A percentile compares a stretch with the other conserved stretches of the same genome.
Evolutionary conservation across 2,113 vertebrate species (phyloP).

Genomic region (Synodontis membranacea): DNA sequence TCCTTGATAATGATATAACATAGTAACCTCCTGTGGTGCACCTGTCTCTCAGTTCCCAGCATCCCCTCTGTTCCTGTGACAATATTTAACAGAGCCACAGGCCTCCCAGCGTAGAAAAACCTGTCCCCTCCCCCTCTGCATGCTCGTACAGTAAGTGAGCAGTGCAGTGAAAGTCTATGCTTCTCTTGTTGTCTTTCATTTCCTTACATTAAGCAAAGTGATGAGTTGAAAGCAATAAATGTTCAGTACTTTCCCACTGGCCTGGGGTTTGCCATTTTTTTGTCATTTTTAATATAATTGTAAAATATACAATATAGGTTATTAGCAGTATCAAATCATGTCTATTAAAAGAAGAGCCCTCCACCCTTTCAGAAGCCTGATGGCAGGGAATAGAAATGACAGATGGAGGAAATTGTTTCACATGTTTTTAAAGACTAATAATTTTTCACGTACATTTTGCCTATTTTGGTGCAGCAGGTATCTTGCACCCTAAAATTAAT

Average conservation of each 20-base stretch:
- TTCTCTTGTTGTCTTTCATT: slow-evolving; percentile 39
- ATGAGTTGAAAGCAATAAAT: background rate
- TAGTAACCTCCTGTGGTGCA: slow-evolving; percentile 63
- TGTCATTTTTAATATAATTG: background rate
- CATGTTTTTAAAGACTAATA: background rate
- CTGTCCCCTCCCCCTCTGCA: slow-evolving; percentile 19
- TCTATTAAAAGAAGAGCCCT: background rate
- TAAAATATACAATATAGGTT: background rate
- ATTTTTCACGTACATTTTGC: background rate
- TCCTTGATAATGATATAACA: slow-evolving; percentile 68
- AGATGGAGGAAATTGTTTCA: slow-evolving; percentile 1
- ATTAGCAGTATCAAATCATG: background rate
- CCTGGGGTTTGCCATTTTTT: background rate
- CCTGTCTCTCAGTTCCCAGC: slow-evolving; percentile 63
- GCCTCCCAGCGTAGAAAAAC: slow-evolving; percentile 50
- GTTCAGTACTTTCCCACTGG: background rate
- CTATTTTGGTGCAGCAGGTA: background rate
- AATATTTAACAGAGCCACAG: slow-evolving; percentile 64
- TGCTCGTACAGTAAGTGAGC: slow-evolving; percentile 35
- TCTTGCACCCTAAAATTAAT: background rate
- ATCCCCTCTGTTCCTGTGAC: slow-evolving; percentile 57
- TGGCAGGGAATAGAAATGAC: background rate
- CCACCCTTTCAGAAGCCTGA: background rate
- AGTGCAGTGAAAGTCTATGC: slow-evolving; percentile 52
- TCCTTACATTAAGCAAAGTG: background rate